These are phyloP conservation scores for Eugnorisma glareosa DNA, from an alignment of 2,888 invertebrate species.

Conservation along the genomic window DNA sequence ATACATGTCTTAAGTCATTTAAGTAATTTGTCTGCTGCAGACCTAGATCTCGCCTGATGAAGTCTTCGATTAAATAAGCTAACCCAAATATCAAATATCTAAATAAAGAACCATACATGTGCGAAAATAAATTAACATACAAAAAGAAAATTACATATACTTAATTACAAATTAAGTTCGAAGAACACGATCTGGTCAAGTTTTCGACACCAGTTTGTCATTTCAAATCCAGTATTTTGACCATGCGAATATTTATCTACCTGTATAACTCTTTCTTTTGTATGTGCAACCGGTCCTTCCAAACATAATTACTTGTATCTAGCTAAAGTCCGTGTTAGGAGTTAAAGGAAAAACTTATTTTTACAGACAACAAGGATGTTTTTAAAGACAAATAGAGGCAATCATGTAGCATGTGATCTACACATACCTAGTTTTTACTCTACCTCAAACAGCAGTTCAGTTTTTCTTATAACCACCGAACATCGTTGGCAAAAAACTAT, in stretches of 20 bases:
- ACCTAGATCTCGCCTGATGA: not conserved
- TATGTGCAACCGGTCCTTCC: constrained; percentile 6
- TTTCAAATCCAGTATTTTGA: constrained; percentile 6
- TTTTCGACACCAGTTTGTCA: constrained; percentile 15
- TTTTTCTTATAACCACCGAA: not conserved
- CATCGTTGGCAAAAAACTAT: constrained; percentile 23
- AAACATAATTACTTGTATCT: constrained; percentile 2
- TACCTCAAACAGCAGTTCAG: not conserved
- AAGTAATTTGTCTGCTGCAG: not conserved
- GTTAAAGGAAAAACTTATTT: not conserved
- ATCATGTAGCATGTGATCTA: not conserved
- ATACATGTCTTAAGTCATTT: too few relatives aligned
- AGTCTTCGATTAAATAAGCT: not conserved
- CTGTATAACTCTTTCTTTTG: not conserved
- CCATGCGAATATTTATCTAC: not conserved
- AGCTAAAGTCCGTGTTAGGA: not conserved
- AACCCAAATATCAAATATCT: not conserved
- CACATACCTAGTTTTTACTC: not conserved
- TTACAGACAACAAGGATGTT: not conserved
- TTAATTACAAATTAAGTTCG: not conserved
- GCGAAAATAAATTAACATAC: constrained; percentile 10
- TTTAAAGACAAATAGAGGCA: not conserved
- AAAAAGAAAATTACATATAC: constrained; percentile 23
- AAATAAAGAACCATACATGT: not conserved
- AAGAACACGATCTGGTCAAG: not conserved